Base-by-base conservation (phyloP, 2,888 invertebrate species). In the Melitaea athalia region DNA sequence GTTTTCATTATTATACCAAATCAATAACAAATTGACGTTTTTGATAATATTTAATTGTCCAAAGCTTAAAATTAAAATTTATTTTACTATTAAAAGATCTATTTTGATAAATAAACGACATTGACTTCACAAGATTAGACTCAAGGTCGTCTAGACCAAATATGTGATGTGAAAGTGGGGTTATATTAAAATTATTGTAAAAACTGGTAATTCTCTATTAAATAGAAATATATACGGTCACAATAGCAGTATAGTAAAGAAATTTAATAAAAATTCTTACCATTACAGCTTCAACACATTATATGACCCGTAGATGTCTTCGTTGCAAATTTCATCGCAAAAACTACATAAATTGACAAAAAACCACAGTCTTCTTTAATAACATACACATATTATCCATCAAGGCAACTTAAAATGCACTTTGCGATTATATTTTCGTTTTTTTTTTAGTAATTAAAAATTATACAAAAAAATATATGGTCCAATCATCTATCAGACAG, bases 91-190 rank as follows among this genome's bases (percentile, higher is more conserved):
- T 70, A 74, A 42, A 70, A 70, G 73, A 70, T 61, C 66, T 76
- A 81, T 84, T 84, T 86, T 85, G 86, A 87, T 87, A 88, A 85
- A 85, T 83, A 85, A 83, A 84, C 80, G 89, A 88, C 91, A 91
- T 89, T 91, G 89, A 88, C 85, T 87, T 86, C 85, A 88, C 89
- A 86, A 90, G 89, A 92, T 91, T 92, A 91, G 89, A 91, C 83
- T 90, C 92, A 92, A 92, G 92, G 92, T 87, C 91, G 89, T 86
- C 87, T 88, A 80, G 87, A 85, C 83, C 84, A 79, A n/a, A 79
- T 76, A 76, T 72, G 74, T 80, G 78, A 79, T 81, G 84, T 79
- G 82, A 87, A 90, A 87, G 89, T 90, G 85, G 81, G 90, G 90
- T 91, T 90, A 90, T 84, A 83, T 53, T 71, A 53, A 83, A 73